phyloP scores from a whole-genome alignment of 2,888 invertebrate genomes.

The Odontomyia ornata region DNA sequence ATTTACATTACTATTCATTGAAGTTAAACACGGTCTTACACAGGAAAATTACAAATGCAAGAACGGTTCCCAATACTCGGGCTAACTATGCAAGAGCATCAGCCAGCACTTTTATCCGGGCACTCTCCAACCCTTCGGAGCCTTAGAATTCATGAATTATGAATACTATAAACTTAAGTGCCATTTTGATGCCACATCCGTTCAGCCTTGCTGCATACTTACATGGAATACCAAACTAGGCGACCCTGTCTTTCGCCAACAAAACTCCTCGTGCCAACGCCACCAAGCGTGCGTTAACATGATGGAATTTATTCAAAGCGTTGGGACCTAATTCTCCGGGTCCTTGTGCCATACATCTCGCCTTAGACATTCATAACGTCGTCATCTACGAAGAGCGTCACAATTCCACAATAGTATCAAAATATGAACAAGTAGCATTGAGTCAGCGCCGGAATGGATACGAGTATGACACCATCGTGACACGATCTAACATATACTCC shows the following conservation, averaged over 20 bases:
- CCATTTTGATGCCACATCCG: conserved; percentile 31
- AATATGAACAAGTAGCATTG: background rate
- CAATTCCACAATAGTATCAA: background rate
- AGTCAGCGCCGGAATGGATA: no score
- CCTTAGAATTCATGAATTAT: conserved; percentile 10
- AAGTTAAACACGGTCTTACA: no score
- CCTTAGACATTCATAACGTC: conserved; percentile 23
- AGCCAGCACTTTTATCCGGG: no score
- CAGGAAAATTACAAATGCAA: no score
- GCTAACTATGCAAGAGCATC: no score
- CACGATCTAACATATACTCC: no score
- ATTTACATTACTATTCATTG: no score
- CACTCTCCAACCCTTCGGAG: background rate
- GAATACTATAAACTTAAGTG: conserved; percentile 24
- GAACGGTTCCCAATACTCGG: no score
- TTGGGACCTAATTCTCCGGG: background rate
- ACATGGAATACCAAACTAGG: conserved; percentile 14
- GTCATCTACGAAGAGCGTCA: background rate
- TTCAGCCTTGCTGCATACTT: conserved; percentile 8
- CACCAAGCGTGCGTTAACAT: background rate
- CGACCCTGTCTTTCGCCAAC: background rate
- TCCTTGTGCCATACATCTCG: conserved; percentile 4
- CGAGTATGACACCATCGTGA: no score
- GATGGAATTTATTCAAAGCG: conserved; percentile 32
- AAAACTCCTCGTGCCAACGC: background rate